Evolutionary conservation across 2,888 invertebrate species (phyloP), one percentile per base, ranked within the genome.

Genomic region (Acleris emargana): DNA sequence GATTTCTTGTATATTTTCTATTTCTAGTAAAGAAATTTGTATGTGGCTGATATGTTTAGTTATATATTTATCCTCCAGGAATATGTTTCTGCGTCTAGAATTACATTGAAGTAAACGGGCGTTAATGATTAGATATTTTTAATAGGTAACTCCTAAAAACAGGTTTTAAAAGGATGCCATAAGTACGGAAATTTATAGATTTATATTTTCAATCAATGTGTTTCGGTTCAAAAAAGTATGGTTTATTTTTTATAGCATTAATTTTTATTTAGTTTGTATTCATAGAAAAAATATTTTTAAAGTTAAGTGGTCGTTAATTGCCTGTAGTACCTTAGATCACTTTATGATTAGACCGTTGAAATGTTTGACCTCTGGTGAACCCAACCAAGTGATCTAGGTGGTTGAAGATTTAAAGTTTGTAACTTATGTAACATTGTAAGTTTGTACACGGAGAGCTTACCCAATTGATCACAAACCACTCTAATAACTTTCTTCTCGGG

Each of bases 401-500:
- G 25, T 28, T 9, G 1, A 28, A 25, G 1, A 28, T 28, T 28
- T 28, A 54, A 54, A 11, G 13, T 32, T 11, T 32, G 32, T 32
- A 11, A 9, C 32, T 32, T 9, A 28, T 6, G 25, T 25, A 25
- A 1, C 20, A 20, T 20, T 25, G 7, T 49, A 9, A 18, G 49
- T 9, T 20, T 20, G 20, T 18, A n/a, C 1, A 43, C 28, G 13
- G 5, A 25, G 25, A 25, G 72, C 93, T 91, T 87, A 96, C 96
- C 95, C 74, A 96, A 91, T 73, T 96, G 94, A 59, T 95, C 94
- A 77, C 97, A 98, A 57, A 95, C 94, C 32, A 97, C 95, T 84
- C 95, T 95, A 60, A 98, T 94, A 11, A 97, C 97, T 88, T 96
- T 95, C 72, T 94, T 95, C 53, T 94, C 94, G 0, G 95, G 94